Conservation (phyloP, 2,888 invertebrate species). For the Pristionchus exspectatus region DNA sequence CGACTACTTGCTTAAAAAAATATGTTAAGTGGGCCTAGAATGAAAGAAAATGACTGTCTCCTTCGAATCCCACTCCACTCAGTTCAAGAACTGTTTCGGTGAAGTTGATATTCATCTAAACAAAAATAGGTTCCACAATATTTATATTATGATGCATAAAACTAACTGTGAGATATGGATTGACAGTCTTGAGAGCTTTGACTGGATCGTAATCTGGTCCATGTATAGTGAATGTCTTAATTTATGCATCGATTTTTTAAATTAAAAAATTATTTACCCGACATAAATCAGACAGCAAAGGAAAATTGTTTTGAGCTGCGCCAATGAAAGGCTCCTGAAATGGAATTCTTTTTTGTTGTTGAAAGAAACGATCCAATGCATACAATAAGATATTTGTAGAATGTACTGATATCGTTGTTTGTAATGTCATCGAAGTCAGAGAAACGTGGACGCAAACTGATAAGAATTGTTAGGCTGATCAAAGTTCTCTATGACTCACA, state of each 20-base stretch:
- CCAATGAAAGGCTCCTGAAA: neutral
- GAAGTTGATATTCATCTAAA: slow-evolving; percentile 27
- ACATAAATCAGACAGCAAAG: neutral
- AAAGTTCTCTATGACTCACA: neutral
- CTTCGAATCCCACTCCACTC: slow-evolving; percentile 7
- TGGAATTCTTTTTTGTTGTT: neutral
- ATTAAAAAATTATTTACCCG: neutral
- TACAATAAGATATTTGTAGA: slow-evolving; percentile 32
- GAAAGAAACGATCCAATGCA: neutral
- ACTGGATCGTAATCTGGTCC: slow-evolving; percentile 24
- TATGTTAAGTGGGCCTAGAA: neutral
- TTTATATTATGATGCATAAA: neutral
- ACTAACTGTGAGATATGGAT: neutral
- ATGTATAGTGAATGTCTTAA: neutral
- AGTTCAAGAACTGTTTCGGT: neutral
- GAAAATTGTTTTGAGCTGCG: slow-evolving; percentile 11
- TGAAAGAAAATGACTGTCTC: neutral
- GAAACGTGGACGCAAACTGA: neutral
- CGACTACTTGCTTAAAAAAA: neutral
- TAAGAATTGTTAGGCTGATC: neutral
- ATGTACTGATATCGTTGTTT: neutral
- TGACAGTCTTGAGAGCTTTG: neutral
- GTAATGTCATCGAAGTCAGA: slow-evolving; percentile 6
- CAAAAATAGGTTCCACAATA: neutral
- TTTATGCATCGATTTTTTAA: neutral